Evolutionary conservation across 1,140 invertebrate genomes (phyloP), one percentile per base, ranked within the genome.

Genomic region (Trichonephila clavipes): DNA sequence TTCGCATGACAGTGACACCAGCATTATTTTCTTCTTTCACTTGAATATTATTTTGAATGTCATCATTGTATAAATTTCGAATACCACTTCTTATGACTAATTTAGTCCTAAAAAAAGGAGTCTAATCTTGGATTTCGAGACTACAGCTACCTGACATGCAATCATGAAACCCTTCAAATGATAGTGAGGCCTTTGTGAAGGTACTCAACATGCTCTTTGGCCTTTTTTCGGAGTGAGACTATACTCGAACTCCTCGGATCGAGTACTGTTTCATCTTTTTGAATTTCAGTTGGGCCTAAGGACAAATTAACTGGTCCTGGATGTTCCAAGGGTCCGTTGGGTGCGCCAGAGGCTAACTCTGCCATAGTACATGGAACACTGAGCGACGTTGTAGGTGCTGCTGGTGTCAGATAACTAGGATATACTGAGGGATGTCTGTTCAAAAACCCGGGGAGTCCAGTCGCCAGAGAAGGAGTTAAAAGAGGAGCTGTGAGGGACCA

Each of bases 121-220:
- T 10, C 4, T 69, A n/a, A 69, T 69, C n/a, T 24, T 69, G 66
- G 24, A 14, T 69, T 69, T 69, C 2, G 24, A 69, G 10, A 69
- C 21, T 69, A 18, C 24, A 24, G 12, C 10, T 69, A n/a, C 24
- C 66, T 28, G 24, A 8, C 19, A 82, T 40, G 34, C 72, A 81
- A 12, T 21, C 34, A 19, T 16, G 24, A 18, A 10, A 28, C 24
- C 10, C 7, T 16, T 90, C 62, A 94, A 59, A 94, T 94, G 12
- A 94, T 90, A 40, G 51, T 28, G 21, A 91, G 96, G 62, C 98
- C 97, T 96, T 98, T 98, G 95, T 97, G 98, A 87, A 99, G 97
- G 95, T 97, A 98, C 95, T 99, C 98, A 12, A 98, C 97, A 96
- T 99, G 98, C 95, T 99, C 98, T 96, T 98, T 98, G 82, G 98